These are phyloP conservation scores for Psylliodes chrysocephalus DNA, from an alignment of 2,888 invertebrate species.

Conservation along the genomic window DNA sequence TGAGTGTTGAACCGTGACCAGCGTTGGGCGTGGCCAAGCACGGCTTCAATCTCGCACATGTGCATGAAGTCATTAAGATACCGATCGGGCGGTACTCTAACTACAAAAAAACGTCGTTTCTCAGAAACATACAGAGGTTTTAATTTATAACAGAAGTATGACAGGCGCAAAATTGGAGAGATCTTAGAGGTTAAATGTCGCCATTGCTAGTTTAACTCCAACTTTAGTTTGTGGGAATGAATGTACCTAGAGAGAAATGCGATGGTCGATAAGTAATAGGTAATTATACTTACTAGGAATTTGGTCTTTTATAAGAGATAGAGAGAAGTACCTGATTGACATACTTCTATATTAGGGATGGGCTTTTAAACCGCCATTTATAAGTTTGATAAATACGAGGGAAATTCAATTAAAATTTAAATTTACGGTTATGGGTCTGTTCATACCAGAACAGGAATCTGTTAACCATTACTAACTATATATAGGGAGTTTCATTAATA, in stretches of 20 bases:
- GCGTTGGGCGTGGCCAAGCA: slow-evolving; percentile 14
- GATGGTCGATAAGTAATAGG: slow-evolving; percentile 2
- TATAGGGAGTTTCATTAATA: no score
- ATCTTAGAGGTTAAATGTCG: slow-evolving; percentile 17
- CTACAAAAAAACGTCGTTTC: slow-evolving; percentile 12
- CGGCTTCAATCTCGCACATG: slow-evolving; percentile 32
- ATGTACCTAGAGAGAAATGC: no score
- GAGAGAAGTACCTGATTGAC: neutral
- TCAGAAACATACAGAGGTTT: slow-evolving; percentile 15
- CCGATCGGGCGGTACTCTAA: slow-evolving; percentile 22
- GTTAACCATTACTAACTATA: no score
- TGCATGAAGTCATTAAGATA: slow-evolving; percentile 31
- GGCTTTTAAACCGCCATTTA: no score
- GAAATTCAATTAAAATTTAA: no score
- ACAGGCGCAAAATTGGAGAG: slow-evolving; percentile 25
- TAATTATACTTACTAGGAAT: slow-evolving; percentile 12
- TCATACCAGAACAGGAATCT: no score
- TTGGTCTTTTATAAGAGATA: neutral
- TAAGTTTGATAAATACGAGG: no score
- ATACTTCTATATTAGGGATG: neutral
- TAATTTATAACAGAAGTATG: slow-evolving; percentile 28
- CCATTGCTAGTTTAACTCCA: slow-evolving; percentile 5
- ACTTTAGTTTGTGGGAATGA: slow-evolving; percentile 24
- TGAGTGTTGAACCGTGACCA: slow-evolving; percentile 20
- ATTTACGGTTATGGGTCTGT: no score